Conservation (phyloP, 2,113 vertebrate species). For the Corythoichthys haematopterus region DNA sequence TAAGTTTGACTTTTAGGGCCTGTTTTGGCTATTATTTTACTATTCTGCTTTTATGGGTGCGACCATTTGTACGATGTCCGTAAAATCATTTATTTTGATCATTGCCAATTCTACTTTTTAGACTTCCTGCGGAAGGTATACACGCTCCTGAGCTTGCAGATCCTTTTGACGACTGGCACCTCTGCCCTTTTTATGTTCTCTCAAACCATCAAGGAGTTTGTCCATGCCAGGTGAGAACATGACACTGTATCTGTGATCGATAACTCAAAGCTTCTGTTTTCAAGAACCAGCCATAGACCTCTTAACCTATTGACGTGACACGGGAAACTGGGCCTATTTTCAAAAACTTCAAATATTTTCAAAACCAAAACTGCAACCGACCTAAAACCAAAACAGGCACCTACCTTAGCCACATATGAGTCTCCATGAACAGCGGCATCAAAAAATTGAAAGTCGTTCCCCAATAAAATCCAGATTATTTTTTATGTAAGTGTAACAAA, state of each 20-base stretch:
- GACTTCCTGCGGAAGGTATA: conserved; percentile 94
- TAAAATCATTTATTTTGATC: background rate
- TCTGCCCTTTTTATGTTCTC: conserved; percentile 82
- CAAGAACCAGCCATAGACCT: no score
- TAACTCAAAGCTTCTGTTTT: background rate
- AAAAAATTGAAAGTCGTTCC: no score
- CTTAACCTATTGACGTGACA: no score
- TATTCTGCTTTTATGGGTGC: background rate
- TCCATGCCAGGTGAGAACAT: conserved; percentile 80
- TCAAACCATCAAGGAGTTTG: conserved; percentile 77
- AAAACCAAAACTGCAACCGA: no score
- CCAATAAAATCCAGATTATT: no score
- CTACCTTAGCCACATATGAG: no score
- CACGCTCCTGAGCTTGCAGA: conserved; percentile 84
- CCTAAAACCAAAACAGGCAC: no score
- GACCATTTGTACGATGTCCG: background rate
- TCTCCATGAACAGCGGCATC: no score
- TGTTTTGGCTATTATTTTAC: background rate
- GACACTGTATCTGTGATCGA: background rate
- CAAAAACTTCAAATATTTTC: no score
- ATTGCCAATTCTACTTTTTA: conserved; percentile 33
- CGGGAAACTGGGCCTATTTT: no score
- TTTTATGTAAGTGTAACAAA: no score
- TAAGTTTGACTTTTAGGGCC: background rate
- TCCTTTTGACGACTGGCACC: conserved; percentile 83